Evolutionary conservation across 1,140 invertebrate genomes (phyloP), one percentile per base, ranked within the genome.

Genomic region (Tenebrio molitor): DNA sequence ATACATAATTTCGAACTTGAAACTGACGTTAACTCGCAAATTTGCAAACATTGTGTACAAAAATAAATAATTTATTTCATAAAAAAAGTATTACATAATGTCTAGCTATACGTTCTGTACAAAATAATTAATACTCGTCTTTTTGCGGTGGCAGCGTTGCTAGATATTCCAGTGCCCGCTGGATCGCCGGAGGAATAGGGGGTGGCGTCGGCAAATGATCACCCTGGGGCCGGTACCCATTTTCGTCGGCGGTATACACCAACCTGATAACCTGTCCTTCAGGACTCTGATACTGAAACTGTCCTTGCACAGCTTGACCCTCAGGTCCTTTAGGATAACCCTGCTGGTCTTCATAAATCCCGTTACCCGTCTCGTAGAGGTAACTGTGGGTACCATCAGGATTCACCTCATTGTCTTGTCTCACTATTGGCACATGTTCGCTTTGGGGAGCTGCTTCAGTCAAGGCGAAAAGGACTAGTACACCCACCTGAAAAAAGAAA

Each of bases 241-340:
- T 87, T 78, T 90, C 88, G 73, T 90, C 90, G 75, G 89, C 89
- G 7, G 84, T 84, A 73, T 91, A 91, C 58, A 86, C 29, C 86
- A 0, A 91, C 87, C 46, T 86, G 83, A 78, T 89, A 87, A 15
- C 84, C 82, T 29, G 90, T 46, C 83, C 83, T 19, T 84, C 83
- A 6, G 77, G 80, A 0, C 73, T 62, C 3, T 74, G 33, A 21
- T 62, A 84, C 3, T 79, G 75, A 34, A 74, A 84, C 46, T 75
- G 69, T 10, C 82, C 83, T 25, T 82, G 78, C 2, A 82, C 81
- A 34, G 80, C 78, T 19, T 76, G 79, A 17, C 74, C 79, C 41
- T 80, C 76, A 34, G 79, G 69, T 7, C 77, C 74, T 58, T 76
- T 74, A 2, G 83, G 84, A 23, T 79, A 77, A 36, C 82, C 81